These are phyloP conservation scores for Myotis pilosus DNA, from an alignment of 2,797 vertebrate species.

Conservation along the genomic window DNA sequence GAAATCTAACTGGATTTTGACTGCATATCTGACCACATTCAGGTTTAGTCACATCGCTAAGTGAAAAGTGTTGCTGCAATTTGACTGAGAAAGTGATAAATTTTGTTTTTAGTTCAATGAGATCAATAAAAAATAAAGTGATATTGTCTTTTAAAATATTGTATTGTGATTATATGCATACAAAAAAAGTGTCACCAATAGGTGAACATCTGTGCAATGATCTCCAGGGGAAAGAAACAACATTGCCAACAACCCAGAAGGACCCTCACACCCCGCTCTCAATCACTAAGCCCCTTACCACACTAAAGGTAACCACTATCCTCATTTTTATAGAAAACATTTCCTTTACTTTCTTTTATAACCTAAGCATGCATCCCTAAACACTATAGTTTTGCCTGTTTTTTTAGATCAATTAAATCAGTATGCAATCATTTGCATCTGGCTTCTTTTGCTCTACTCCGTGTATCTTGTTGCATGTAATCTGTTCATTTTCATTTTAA, in stretches of 20 bases:
- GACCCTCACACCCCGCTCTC: background rate
- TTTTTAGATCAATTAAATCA: background rate
- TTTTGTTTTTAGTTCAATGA: constrained; percentile 1
- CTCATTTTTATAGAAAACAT: background rate
- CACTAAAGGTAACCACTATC: background rate
- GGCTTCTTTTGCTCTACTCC: background rate
- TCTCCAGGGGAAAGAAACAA: background rate
- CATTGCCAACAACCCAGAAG: background rate
- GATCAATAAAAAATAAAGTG: background rate
- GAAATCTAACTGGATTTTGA: background rate
- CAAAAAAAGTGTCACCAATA: background rate
- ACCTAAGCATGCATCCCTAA: background rate
- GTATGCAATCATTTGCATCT: background rate
- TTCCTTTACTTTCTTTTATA: background rate
- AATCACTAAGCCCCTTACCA: background rate
- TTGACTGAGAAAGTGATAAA: background rate
- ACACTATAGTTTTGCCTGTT: background rate
- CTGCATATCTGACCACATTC: background rate
- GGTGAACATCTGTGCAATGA: background rate
- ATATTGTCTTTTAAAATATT: background rate
- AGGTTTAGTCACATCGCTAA: background rate
- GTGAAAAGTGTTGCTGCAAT: background rate
- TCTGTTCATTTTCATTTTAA: background rate
- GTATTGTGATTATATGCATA: background rate
- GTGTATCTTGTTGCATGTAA: background rate